Conservation (phyloP, 2,113 vertebrate genomes). For the Campylomormyrus numenius region DNA sequence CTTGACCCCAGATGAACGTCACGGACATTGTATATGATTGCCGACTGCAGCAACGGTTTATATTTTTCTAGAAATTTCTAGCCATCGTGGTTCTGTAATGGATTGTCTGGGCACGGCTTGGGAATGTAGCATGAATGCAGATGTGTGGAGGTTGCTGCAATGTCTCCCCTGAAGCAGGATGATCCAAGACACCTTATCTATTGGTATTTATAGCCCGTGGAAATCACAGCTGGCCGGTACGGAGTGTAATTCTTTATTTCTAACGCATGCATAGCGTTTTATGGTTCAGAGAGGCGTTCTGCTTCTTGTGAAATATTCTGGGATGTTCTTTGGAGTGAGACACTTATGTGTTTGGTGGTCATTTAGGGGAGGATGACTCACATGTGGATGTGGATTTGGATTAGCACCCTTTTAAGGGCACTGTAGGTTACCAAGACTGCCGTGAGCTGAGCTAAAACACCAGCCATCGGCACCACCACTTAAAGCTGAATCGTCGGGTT, state of each 20-base stretch:
- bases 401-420: neutral
- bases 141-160: neutral
- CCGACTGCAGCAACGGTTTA: neutral
- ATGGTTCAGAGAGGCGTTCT: neutral
- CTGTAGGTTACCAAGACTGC: neutral
- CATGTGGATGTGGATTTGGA: neutral
- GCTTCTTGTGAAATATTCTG: neutral
- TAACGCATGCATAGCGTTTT: neutral
- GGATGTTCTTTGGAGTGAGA: neutral
- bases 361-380: neutral
- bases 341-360: neutral
- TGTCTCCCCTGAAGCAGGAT: neutral
- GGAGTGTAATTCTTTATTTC: neutral
- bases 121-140: neutral
- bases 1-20: neutral
- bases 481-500: neutral
- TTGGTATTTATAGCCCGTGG: constrained; percentile 6
- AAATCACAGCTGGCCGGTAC: neutral
- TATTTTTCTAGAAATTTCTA: neutral
- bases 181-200: neutral
- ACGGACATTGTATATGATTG: neutral
- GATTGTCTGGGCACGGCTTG: neutral
- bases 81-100: neutral
- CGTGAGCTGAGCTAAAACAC: neutral
- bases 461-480: neutral